Base-by-base conservation (phyloP, 2,888 invertebrate species). In the Heliconius hortense region DNA sequence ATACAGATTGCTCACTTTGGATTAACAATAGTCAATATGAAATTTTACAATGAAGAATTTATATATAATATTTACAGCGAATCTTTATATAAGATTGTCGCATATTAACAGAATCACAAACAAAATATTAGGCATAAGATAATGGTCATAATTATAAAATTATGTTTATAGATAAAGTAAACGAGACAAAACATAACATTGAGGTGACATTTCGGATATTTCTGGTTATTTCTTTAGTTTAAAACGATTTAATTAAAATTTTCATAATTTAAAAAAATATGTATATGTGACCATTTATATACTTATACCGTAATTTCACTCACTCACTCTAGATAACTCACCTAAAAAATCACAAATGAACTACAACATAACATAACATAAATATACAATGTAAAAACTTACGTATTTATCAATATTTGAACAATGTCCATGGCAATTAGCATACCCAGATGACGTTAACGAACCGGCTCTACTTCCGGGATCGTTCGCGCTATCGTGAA, bases 381-480 rank as follows among this genome's bases (percentile, higher is more conserved):
- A 68, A 70, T 28, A 35, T 69, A 69, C 56, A 63, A 76, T 56
- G 53, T 70, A 76, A 56, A 48, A 73, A 73, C 60, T 78, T 69
- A 75, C 68, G 26, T 67, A 74, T 62, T 75, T 76, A 79, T 79
- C 83, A 85, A 84, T 84, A 84, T 88, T 88, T 83, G 86, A 88
- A 82, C 88, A 88, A 88, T 86, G 87, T 87, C 86, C 86, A 87
- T 85, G 84, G 82, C 87, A 89, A 92, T 92, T 91, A 91, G 88
- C 91, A 92, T 92, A 90, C 86, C 86, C 85, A 89, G 83, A 89
- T 89, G 90, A 91, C 90, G 91, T 89, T 89, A 88, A 89, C 82
- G 87, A 92, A 93, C 92, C 90, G 90, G 92, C 91, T 90, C 84
- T 85, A 91, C 92, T 93, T 93, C 93, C 93, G 93, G 93, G 93